Conservation (phyloP, 2,113 vertebrate species). For the Promerops cafer region DNA sequence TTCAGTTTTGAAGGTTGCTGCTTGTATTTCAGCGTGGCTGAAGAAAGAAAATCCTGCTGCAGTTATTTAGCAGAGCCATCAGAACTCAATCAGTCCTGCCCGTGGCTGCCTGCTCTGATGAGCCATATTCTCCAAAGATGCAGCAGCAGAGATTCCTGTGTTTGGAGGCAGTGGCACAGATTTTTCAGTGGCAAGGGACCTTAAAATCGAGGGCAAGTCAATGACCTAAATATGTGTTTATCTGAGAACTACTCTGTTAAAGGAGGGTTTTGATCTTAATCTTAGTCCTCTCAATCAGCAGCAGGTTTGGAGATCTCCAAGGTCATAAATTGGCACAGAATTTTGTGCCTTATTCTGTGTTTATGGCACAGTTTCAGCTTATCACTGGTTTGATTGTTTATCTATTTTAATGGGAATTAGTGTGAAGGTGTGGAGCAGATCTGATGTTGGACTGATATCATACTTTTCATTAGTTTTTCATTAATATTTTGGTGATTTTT, state of each 20-base stretch:
- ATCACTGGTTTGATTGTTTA: not conserved
- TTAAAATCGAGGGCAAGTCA: too few species aligned
- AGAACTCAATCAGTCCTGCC: not conserved
- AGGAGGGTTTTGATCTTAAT: not conserved
- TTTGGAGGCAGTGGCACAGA: not conserved
- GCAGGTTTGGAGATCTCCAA: not conserved
- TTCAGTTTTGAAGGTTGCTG: not conserved
- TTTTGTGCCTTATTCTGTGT: not conserved
- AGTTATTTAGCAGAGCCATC: not conserved
- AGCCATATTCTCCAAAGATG: not conserved
- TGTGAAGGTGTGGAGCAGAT: fast-evolving
- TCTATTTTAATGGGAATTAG: not conserved
- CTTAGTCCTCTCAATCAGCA: not conserved
- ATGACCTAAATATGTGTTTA: not conserved
- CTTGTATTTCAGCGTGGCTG: not conserved
- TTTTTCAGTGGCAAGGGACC: too few species aligned
- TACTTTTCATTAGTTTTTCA: not conserved
- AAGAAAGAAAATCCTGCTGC: not conserved
- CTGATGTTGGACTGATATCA: not conserved
- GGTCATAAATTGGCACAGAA: not conserved
- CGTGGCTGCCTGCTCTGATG: not conserved
- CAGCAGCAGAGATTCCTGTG: not conserved
- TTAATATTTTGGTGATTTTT: not conserved
- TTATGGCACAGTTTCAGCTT: not conserved
- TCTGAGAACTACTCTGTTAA: not conserved